These are phyloP conservation scores for Scolopax mira DNA, from an alignment of 2,113 vertebrate genomes.

Conservation along the genomic window DNA sequence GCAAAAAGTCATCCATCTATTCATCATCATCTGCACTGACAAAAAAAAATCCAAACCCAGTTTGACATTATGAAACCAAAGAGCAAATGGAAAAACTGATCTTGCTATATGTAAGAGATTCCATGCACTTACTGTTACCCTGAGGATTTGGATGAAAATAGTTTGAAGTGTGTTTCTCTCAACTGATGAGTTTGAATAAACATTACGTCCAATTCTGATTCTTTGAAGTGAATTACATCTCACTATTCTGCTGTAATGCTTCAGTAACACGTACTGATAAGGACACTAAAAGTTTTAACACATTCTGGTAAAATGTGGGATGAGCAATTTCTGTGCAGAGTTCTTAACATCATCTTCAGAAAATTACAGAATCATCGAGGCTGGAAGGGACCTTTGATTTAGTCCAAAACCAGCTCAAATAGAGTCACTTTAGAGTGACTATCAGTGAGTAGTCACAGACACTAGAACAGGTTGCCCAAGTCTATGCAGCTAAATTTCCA, in stretches of 20 bases:
- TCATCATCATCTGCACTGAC: neutral
- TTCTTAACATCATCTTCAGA: neutral
- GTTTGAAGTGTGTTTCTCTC: neutral
- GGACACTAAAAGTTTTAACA: neutral
- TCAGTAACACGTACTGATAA: neutral
- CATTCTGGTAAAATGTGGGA: neutral
- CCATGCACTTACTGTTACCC: neutral
- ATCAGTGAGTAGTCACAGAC: too few relatives aligned
- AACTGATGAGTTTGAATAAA: slow-evolving; percentile 13
- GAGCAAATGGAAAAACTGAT: neutral
- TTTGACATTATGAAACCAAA: neutral
- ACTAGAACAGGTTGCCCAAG: neutral
- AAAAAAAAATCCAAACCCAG: neutral
- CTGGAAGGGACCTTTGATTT: neutral
- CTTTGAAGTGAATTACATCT: neutral
- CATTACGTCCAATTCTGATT: neutral
- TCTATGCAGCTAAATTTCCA: neutral
- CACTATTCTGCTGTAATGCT: neutral
- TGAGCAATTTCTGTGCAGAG: neutral
- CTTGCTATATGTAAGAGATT: neutral
- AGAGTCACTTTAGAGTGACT: neutral
- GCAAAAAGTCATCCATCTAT: neutral
- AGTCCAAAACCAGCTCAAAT: neutral
- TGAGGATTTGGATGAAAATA: neutral
- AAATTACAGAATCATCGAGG: neutral